These are phyloP conservation scores for Mesodorylaimus sp. DNA, from an alignment of 2,888 invertebrate genomes.

Conservation along the genomic window DNA sequence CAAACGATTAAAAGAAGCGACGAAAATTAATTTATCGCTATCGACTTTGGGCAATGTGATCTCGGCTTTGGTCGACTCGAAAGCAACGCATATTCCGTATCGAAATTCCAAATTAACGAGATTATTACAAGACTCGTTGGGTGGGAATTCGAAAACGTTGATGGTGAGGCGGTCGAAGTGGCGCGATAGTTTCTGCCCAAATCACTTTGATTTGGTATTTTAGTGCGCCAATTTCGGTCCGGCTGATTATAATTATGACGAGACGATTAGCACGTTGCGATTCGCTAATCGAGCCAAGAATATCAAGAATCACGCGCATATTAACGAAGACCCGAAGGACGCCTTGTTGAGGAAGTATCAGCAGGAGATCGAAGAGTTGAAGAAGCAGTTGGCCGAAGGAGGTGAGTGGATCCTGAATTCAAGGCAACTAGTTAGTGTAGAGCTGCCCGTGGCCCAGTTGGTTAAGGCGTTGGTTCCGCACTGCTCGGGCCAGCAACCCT, in stretches of 20 bases:
- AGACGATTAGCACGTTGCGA: slow-evolving; percentile 81
- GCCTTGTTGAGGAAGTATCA: slow-evolving; percentile 85
- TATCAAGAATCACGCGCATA: slow-evolving; percentile 80
- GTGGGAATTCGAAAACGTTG: slow-evolving; percentile 37
- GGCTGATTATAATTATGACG: slow-evolving; percentile 83
- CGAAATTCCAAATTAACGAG: slow-evolving; percentile 89
- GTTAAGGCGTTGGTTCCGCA: too few relatives aligned
- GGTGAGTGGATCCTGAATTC: background rate
- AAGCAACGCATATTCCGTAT: slow-evolving; percentile 90
- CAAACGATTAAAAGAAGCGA: slow-evolving; percentile 68
- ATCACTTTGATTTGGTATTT: too few relatives aligned
- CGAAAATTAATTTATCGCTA: slow-evolving; percentile 88
- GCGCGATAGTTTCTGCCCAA: too few relatives aligned
- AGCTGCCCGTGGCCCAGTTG: too few relatives aligned
- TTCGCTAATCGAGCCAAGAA: slow-evolving; percentile 95
- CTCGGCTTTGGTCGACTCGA: slow-evolving; percentile 88
- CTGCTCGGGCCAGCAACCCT: too few relatives aligned
- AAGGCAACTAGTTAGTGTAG: slow-evolving; percentile 5
- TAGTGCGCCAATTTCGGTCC: slow-evolving; percentile 94
- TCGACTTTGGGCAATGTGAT: slow-evolving; percentile 96
- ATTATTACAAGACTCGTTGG: slow-evolving; percentile 76
- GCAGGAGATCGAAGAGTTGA: slow-evolving; percentile 77
- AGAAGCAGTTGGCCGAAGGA: slow-evolving; percentile 60
- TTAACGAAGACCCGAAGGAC: slow-evolving; percentile 94
- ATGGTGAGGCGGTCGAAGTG: slow-evolving; percentile 32